These are phyloP conservation scores for Misgurnus mizolepis DNA, from an alignment of 2,113 vertebrate genomes.

Conservation along the genomic window DNA sequence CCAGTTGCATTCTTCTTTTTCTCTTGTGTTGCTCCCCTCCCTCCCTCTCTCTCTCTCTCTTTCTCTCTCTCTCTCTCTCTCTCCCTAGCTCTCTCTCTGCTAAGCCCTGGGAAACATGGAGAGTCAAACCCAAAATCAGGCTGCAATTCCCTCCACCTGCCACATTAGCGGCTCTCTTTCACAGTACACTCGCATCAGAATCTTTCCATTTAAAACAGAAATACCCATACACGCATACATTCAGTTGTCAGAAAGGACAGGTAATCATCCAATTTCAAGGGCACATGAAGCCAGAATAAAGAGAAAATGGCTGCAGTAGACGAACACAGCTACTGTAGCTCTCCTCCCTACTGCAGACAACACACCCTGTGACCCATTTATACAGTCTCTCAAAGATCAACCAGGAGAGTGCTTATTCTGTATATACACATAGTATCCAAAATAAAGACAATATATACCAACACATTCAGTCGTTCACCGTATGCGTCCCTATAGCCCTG, in stretches of 20 bases:
- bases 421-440: slow-evolving; percentile 9
- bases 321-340: slow-evolving; percentile 14
- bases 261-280: slow-evolving; percentile 11
- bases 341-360: slow-evolving; percentile 35
- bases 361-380: slow-evolving; percentile 42
- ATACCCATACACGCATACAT: background rate
- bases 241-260: background rate
- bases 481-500: background rate
- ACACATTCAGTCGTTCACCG: background rate
- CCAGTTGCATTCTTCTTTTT: slow-evolving; percentile 29
- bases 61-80: too few relatives aligned
- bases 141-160: slow-evolving; percentile 16
- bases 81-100: background rate
- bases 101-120: slow-evolving; percentile 22
- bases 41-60: too few relatives aligned
- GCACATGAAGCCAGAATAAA: slow-evolving; percentile 34
- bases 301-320: slow-evolving; percentile 54
- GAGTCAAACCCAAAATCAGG: slow-evolving; percentile 38
- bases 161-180: background rate
- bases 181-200: background rate
- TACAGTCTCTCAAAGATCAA: slow-evolving; percentile 14
- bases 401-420: slow-evolving; percentile 2
- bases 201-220: background rate
- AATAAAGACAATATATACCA: background rate
- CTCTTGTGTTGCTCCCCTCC: background rate